Base-by-base conservation (phyloP, 2,797 vertebrate species). In the Acanthurus leucopareius region DNA sequence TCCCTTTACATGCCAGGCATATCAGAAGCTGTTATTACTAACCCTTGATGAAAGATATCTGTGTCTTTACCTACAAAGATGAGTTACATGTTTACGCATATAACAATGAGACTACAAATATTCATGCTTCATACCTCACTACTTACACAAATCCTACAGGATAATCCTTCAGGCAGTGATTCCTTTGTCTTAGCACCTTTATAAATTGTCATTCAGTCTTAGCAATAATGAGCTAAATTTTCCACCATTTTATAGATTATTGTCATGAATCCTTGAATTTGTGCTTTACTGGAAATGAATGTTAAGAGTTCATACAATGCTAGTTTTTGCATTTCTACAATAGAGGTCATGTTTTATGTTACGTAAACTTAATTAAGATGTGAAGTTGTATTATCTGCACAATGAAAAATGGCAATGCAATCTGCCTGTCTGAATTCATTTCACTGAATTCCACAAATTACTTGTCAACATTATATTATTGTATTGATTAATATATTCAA, bases 111-210 rank as follows among this genome's bases (percentile, higher is more conserved):
- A 79, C 32, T n/a, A 66, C 52, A 67, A 52, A 56, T 76, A 80
- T 77, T 81, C 74, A 84, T 84, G 80, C 80, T 66, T 80, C 38
- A 48, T 45, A 56, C 5, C 47, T 70, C 45, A 54, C 28, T 22
- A 57, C 38, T 78, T 70, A 68, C 60, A 80, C 15, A 62, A 47
- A 70, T 87, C 59, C 40, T 79, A 82, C 66, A 84, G 80, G 77
- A 62, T 78, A 54, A 72, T 9, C 47, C 7, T 62, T 69, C 74
- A 66, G 78, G 77, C 67, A 75, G 70, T 49, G 69, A 77, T 9
- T 35, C 51, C n/a, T 64, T 25, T 0, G 3, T 57, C 38, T 66
- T 67, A 80, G 78, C 83, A 86, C 75, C 80, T 63, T 74, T 48
- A 59, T 59, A 71, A 44, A 49, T 8, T 22, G 20, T 57, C 17